Base-by-base conservation (phyloP, 2,888 invertebrate genomes). In the Lithophane socia region DNA sequence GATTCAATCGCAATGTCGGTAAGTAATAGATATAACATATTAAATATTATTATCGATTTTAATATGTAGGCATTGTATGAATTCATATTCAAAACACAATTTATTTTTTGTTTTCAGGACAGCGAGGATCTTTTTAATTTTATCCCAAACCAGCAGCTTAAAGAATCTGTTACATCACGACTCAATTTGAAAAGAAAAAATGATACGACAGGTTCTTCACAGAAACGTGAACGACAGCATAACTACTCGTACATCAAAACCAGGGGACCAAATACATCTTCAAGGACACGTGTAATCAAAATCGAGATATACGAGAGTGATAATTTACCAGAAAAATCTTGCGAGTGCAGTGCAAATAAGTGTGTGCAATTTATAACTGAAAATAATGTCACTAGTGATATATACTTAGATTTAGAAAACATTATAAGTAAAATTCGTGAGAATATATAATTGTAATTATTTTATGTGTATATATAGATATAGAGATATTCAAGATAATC, bases 11-110 rank as follows among this genome's bases (percentile, higher is more conserved):
- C 60, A 56, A 56, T 56, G n/a, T 56, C n/a, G 56, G 56, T 56
- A 56, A 56, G 56, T 56, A 56, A n/a, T 56, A 56, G n/a, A n/a
- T 56, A n/a, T 56, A 56, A 56, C n/a, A n/a, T 56, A n/a, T 56
- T 56, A 56, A 56, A 56, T 56, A n/a, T 56, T 56, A 56, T 56
- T n/a, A 56, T 56, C 8, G n/a, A 42, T 42, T 42, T 42, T n/a
- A 56, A 56, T 56, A 42, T 42, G 42, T 42, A 42, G 42, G 42
- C 10, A n/a, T 56, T 56, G 21, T n/a, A 56, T n/a, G n/a, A n/a
- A 56, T 56, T 21, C 21, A 56, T n/a, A n/a, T 56, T 56, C 56
- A 56, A 56, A 56, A n/a, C 56, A 56, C n/a, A 10, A n/a, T 56
- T 56, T 56, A 42, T 42, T 42, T 56, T 56, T 21, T 56, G n/a